These are phyloP conservation scores for Dermatophagoides farinae DNA, from an alignment of 1,140 invertebrate genomes.

Conservation along the genomic window DNA sequence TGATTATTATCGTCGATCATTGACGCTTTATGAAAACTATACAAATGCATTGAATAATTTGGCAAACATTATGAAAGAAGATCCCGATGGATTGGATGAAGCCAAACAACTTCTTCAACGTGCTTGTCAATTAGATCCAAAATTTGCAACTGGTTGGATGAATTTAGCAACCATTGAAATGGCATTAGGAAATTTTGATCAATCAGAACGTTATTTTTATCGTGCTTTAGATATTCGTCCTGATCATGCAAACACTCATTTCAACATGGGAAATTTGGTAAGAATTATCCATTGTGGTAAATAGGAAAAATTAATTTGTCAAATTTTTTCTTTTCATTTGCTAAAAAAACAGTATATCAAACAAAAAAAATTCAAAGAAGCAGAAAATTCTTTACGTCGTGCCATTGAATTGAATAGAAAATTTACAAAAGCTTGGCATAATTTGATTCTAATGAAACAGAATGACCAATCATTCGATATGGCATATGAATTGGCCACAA, in stretches of 20 bases:
- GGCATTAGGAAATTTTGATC: slow-evolving; percentile 41
- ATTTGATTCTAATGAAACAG: slow-evolving; percentile 66
- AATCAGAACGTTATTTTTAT: slow-evolving; percentile 55
- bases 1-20: slow-evolving; percentile 50
- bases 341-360: slow-evolving; percentile 53
- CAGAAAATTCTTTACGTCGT: slow-evolving; percentile 49
- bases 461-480: slow-evolving; percentile 45
- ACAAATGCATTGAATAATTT: slow-evolving; percentile 95
- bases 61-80: slow-evolving; percentile 69
- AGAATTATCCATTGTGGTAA: slow-evolving; percentile 21
- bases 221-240: slow-evolving; percentile 41
- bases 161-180: slow-evolving; percentile 81
- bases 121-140: slow-evolving; percentile 50
- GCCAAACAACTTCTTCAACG: slow-evolving; percentile 51
- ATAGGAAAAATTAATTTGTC: not conserved
- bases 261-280: slow-evolving; percentile 81
- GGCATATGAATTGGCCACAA: slow-evolving; percentile 42
- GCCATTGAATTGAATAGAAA: slow-evolving; percentile 51
- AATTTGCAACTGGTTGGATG: slow-evolving; percentile 93
- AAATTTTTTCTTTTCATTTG: too few species aligned
- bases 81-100: slow-evolving; percentile 35
- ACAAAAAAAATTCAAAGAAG: slow-evolving; percentile 34
- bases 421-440: slow-evolving; percentile 71
- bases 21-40: slow-evolving; percentile 67
- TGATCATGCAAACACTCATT: slow-evolving; percentile 76